phyloP scores from a whole-genome alignment of 2,797 vertebrate genomes.

The Sebastes iracundus region DNA sequence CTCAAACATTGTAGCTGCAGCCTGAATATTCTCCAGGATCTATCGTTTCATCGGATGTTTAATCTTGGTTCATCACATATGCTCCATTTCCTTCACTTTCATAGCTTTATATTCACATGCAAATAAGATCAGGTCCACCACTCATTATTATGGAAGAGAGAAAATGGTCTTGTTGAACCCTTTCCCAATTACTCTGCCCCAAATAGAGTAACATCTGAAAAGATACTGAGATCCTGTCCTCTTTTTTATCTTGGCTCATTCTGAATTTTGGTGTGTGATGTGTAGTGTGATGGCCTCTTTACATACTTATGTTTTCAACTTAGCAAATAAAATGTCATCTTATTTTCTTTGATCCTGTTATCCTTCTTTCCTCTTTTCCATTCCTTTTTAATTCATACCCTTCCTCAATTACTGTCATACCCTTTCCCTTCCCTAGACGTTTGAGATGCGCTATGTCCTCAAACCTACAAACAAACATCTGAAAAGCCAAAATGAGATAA shows the following conservation, averaged over 20 bases:
- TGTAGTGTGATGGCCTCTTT: background rate
- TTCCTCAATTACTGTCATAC: background rate
- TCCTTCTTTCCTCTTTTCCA: background rate
- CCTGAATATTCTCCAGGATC: slow-evolving; percentile 35
- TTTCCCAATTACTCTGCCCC: slow-evolving; percentile 4
- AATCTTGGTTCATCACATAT: slow-evolving; percentile 41
- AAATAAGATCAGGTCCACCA: slow-evolving; percentile 50
- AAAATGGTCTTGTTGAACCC: slow-evolving; percentile 37
- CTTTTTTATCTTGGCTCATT: slow-evolving; percentile 45
- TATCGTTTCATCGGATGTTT: slow-evolving; percentile 52
- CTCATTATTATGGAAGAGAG: slow-evolving; percentile 38
- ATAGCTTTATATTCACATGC: slow-evolving; percentile 69
- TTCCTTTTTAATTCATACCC: background rate
- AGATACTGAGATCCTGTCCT: background rate
- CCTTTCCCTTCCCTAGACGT: background rate
- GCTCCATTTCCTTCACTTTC: slow-evolving; percentile 55
- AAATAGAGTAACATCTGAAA: slow-evolving; percentile 35
- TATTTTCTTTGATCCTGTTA: background rate
- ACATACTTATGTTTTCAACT: background rate
- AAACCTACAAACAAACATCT: background rate
- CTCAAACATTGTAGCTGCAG: background rate
- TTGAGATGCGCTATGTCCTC: background rate
- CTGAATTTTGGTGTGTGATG: slow-evolving; percentile 9
- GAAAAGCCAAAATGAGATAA: background rate
- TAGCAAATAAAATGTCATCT: background rate